Evolutionary conservation across 35 echinoderm and acorn worm genomes (phyloP), one percentile per base, ranked within the genome.

Genomic region (Apostichopus japonicus): DNA sequence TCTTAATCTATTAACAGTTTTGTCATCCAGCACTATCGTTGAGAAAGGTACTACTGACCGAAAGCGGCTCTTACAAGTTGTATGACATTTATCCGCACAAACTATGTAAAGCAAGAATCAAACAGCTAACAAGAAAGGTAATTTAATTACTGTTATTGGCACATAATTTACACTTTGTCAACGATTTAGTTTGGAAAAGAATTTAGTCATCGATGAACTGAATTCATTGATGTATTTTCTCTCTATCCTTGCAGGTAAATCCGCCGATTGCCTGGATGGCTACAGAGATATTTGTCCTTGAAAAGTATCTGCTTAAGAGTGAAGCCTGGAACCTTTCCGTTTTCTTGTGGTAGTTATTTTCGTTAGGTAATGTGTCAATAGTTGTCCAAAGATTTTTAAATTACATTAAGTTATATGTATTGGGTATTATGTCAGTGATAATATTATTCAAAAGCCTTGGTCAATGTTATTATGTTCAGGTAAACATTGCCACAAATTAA

Each of bases 41-140:
- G 53, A 84, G 55, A 57, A 84, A 84, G 8, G 81, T 84, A 5
- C 81, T 84, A 53, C 24, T 84, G 23, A 57, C 81, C 16, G 15
- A 55, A 84, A 57, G 53, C 81, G 54, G 81, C 10, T 55, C 54
- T 55, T 84, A 54, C 23, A 84, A 84, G 24, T 58, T 84, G 4
- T 84, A 84, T 58, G 81, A 84, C 23, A 23, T 84, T 57, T 84
- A 84, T 10, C 81, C 81, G 22, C 13, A 55, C 21, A 54, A 84
- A 57, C 54, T 84, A 16, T 55, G 54, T 11, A 84, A 58, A 54
- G 57, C 81, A 2, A 84, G 54, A 58, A 62, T 84, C 55, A 58
- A 58, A 19, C 24, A 84, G 9, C 56, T 84, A 57, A 5, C 57
- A 19, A 6, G 23, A 24, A 84, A 84, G 81, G 81, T 84, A 84